Percentiles rank a stretch among this genome's conserved stretches.
Evolutionary conservation across 2,113 vertebrate species (phyloP).

Genomic region (Xiphorhynchus elegans): DNA sequence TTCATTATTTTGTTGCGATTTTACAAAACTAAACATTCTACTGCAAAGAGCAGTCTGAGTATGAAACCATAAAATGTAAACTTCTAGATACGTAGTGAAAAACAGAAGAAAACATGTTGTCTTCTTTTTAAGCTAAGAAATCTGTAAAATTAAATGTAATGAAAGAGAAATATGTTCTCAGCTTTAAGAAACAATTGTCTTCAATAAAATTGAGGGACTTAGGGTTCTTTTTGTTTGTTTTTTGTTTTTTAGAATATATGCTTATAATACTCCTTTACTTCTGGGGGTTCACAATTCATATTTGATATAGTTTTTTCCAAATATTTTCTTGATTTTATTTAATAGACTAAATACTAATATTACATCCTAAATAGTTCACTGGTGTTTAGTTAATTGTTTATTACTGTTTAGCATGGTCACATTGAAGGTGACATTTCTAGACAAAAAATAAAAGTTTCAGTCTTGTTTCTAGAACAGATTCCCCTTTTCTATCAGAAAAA

Average conservation of each 20-base stretch:
- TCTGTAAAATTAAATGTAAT: background rate
- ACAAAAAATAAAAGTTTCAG: background rate
- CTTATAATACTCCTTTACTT: background rate
- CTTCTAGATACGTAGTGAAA: background rate
- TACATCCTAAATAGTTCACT: background rate
- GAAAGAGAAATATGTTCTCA: background rate
- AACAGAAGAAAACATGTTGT: background rate
- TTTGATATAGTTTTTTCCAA: background rate
- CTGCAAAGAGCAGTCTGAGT: background rate
- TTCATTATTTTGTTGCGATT: background rate
- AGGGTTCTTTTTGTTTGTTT: background rate
- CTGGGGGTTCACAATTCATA: background rate
- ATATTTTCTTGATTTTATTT: background rate
- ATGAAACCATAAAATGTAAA: background rate
- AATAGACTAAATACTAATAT: background rate
- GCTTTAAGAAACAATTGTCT: background rate
- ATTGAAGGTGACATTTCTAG: background rate
- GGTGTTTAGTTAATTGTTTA: background rate
- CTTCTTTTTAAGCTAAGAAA: background rate
- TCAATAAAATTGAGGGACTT: background rate
- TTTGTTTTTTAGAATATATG: background rate
- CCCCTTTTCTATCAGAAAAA: background rate
- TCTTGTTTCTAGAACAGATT: background rate
- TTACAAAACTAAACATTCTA: background rate
- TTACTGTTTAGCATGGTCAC: background rate